Percentiles rank a stretch among this genome's conserved stretches.
phyloP scores from a whole-genome alignment of 2,797 vertebrate genomes.

The Anniella stebbinsi region DNA sequence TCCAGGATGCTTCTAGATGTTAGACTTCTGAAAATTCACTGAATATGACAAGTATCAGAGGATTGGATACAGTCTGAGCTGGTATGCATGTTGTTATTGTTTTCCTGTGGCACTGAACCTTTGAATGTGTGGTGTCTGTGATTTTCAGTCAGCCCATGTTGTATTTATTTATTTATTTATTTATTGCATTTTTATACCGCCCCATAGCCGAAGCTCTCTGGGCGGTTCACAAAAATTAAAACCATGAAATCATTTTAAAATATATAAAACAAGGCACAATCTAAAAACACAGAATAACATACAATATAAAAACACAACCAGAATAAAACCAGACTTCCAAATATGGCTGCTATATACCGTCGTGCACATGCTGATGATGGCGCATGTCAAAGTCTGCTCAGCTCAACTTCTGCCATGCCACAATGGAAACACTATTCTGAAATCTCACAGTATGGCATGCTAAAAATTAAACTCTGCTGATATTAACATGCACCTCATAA shows the following conservation, averaged over 20 bases:
- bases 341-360: background rate
- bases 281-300: too few relatives aligned
- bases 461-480: background rate
- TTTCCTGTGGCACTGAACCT: background rate
- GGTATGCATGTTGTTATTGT: too few relatives aligned
- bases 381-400: background rate
- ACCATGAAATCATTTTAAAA: too few relatives aligned
- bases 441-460: background rate
- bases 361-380: background rate
- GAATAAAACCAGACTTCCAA: too few relatives aligned
- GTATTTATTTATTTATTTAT: too few relatives aligned
- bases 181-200: too few relatives aligned
- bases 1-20: background rate
- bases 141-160: constrained; percentile 2
- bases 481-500: background rate
- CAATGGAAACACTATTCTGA: background rate
- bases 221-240: too few relatives aligned
- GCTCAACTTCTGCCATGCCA: background rate
- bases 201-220: too few relatives aligned
- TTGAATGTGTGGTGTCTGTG: background rate
- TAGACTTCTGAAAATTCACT: background rate
- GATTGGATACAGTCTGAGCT: background rate
- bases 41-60: background rate
- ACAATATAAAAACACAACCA: too few relatives aligned
- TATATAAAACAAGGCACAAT: too few relatives aligned